These are phyloP conservation scores for Andrena bicolor DNA, from an alignment of 2,888 invertebrate genomes.

Conservation along the genomic window DNA sequence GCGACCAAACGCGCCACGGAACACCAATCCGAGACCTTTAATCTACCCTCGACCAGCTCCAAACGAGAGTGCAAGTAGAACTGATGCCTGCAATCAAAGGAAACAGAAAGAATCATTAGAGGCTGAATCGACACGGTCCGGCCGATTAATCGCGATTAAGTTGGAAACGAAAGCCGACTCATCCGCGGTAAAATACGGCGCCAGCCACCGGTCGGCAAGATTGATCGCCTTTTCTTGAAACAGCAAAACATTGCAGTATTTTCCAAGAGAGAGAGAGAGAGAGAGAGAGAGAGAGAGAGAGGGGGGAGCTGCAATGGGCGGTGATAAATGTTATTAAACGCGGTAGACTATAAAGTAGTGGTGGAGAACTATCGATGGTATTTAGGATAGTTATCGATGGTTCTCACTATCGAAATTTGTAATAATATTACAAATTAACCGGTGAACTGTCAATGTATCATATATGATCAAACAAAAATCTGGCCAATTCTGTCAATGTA, in stretches of 20 bases:
- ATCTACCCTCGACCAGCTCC: conserved; percentile 91
- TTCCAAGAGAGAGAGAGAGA: background rate
- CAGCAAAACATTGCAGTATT: background rate
- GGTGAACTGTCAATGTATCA: too few relatives aligned
- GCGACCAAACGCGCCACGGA: conserved; percentile 91
- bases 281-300: background rate
- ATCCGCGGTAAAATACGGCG: background rate
- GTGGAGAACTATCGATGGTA: too few relatives aligned
- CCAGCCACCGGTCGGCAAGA: background rate
- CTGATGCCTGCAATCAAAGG: conserved; percentile 87
- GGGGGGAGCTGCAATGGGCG: background rate
- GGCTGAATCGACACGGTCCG: background rate
- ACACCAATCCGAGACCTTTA: conserved; percentile 90
- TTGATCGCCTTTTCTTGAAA: background rate
- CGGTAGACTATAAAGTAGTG: conserved; percentile 2
- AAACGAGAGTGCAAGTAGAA: conserved; percentile 94
- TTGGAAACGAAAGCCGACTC: background rate
- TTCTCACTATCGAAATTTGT: too few relatives aligned
- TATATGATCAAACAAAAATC: too few relatives aligned
- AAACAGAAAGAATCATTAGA: background rate
- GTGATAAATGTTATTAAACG: conserved; percentile 24
- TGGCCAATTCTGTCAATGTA: too few relatives aligned
- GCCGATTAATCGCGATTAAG: conserved; percentile 60
- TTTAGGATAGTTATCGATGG: too few relatives aligned
- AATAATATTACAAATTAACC: too few relatives aligned